Evolutionary conservation across 2,888 invertebrate genomes (phyloP).

Genomic region (Calephelis perditalis): DNA sequence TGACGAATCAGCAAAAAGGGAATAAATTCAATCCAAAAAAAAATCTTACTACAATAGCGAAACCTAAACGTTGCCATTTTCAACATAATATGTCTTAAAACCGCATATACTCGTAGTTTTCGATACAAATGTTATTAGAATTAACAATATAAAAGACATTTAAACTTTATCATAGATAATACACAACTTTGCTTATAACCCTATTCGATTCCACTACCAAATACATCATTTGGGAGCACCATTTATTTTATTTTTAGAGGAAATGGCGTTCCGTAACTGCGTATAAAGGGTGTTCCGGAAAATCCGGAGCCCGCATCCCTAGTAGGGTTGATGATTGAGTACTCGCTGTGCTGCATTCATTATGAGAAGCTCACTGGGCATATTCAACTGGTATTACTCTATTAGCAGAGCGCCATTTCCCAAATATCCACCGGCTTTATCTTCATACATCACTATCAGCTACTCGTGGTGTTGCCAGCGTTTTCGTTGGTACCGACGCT

Average conservation of each 20-base stretch:
- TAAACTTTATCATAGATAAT: background rate
- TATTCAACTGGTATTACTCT: slow-evolving; percentile 11
- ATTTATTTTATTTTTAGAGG: slow-evolving; percentile 13
- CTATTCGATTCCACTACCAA: background rate
- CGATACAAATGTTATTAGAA: too few species aligned
- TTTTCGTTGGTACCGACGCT: too few species aligned
- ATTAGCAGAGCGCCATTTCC: background rate
- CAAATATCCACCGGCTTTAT: background rate
- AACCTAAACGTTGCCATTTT: too few species aligned
- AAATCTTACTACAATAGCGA: too few species aligned
- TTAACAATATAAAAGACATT: too few species aligned
- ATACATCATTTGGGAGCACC: slow-evolving; percentile 12
- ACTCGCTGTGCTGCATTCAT: slow-evolving; percentile 14
- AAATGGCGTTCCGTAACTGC: slow-evolving; percentile 16
- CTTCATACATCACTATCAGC: too few species aligned
- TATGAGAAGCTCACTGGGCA: slow-evolving; percentile 8
- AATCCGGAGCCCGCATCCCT: slow-evolving; percentile 1
- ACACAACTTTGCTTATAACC: background rate
- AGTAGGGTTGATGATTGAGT: slow-evolving; percentile 12
- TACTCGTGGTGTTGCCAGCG: too few species aligned
- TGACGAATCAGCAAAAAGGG: too few species aligned
- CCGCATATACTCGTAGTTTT: too few species aligned
- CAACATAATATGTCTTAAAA: too few species aligned
- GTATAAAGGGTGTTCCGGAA: slow-evolving; percentile 14
- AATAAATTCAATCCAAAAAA: too few species aligned